Evolutionary conservation across 2,797 vertebrate species (phyloP).

Genomic region (Lepus oiostolus): DNA sequence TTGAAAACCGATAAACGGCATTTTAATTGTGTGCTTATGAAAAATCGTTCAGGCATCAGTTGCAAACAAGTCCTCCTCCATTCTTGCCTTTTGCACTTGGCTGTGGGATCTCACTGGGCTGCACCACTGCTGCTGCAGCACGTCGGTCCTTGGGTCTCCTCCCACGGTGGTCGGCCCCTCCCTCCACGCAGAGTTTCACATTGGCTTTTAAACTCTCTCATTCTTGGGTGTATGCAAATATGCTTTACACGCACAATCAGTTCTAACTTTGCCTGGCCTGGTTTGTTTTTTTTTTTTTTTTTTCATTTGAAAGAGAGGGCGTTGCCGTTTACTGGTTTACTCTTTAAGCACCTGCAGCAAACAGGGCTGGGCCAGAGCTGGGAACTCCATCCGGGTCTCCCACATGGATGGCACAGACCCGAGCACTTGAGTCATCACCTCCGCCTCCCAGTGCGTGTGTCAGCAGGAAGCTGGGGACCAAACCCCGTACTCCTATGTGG

Average conservation of each 20-base stretch:
- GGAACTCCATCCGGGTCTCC: no score
- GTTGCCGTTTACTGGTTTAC: no score
- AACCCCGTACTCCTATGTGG: no score
- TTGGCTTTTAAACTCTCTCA: neutral
- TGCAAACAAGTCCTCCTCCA: neutral
- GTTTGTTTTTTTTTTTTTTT: neutral
- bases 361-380: no score
- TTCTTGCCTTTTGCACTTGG: neutral
- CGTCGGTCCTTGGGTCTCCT: no score
- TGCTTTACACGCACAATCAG: neutral
- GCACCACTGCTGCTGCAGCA: accelerated
- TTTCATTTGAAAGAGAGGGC: no score
- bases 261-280: neutral
- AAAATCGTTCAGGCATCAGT: constrained; percentile 55
- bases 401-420: no score
- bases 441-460: no score
- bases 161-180: neutral
- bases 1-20: constrained; percentile 57
- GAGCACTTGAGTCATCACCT: no score
- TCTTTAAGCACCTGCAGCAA: no score
- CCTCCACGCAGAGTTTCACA: neutral
- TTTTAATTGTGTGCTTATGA: constrained; percentile 56
- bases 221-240: neutral
- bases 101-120: neutral
- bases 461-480: no score